Evolutionary conservation across 2,888 invertebrate genomes (phyloP), one percentile per base, ranked within the genome.

Genomic region (Blastobasis adustella): DNA sequence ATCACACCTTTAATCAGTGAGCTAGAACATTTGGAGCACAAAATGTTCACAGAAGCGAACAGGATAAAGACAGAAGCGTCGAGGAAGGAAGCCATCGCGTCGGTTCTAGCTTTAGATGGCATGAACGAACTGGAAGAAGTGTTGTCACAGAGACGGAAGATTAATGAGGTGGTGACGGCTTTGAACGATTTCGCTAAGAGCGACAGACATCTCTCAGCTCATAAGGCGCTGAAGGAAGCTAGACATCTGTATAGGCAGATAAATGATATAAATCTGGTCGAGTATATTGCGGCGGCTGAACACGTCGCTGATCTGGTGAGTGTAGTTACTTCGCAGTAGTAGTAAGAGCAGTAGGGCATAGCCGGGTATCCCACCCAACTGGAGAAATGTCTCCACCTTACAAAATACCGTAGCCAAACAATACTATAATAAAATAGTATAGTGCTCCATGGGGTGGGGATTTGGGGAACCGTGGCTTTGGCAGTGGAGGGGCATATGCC

Each of bases 161-260:
- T 86, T 9, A 80, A 76, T 2, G 82, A 81, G 50, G 73, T 75
- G 54, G 82, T 85, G n/a, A 86, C 82, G 43, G 81, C 72, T n/a
- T 60, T 89, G 23, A 82, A 88, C 51, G 90, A 89, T 5, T 89
- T 89, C 49, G 87, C 87, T 10, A 72, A 76, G 46, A 84, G 86
- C 0, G 88, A 87, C 56, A 79, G 76, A 51, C 89, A 89, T 62
- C 56, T 87, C 46, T 83, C 81, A 46, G 83, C 89, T 1, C 84
- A 89, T 49, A 69, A 83, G 57, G 83, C 88, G 5, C 52, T 88
- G 51, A 88, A 84, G 51, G 87, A 89, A 58, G 89, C 88, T 1
- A 73, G 76, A 8, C 79, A 79, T 52, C 62, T 89, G 45, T 59
- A 88, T 46, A 76, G 79, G 36, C 73, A 73, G 43, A 87, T 88